phyloP scores from a whole-genome alignment of 64 coral and sea anemone species.

The Hydrozoanthus tunicans region DNA sequence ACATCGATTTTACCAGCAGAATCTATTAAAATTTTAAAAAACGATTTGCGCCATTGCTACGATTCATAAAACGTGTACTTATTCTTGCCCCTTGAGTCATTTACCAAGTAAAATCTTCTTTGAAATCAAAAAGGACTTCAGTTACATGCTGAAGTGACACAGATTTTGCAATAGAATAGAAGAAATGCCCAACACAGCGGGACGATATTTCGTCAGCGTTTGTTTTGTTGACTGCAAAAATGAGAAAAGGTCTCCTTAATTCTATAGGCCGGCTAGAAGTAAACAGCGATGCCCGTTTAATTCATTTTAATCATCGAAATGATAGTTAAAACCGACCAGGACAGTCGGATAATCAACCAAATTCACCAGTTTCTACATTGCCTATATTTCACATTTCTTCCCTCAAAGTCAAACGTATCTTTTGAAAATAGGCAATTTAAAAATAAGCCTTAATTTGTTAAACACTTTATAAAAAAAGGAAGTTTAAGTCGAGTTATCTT shows the following conservation, averaged over 20 bases:
- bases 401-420: neutral
- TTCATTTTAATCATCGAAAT: slow-evolving; percentile 17
- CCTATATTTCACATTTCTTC: neutral
- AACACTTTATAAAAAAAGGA: neutral
- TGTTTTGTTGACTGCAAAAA: neutral
- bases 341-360: neutral
- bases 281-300: neutral
- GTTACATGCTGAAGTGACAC: slow-evolving; percentile 16
- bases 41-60: neutral
- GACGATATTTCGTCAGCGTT: neutral
- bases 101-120: neutral
- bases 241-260: slow-evolving; percentile 7
- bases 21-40: slow-evolving; percentile 43
- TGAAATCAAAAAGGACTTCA: neutral
- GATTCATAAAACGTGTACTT: neutral
- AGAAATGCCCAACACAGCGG: neutral
- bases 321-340: neutral
- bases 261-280: neutral
- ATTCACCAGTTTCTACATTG: neutral
- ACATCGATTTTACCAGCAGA: neutral
- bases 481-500: neutral
- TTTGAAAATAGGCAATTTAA: neutral
- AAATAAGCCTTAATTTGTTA: slow-evolving; percentile 15
- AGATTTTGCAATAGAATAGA: neutral
- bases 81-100: neutral